phyloP scores from a whole-genome alignment of 2,888 invertebrate species.

The Halocaridina rubra region DNA sequence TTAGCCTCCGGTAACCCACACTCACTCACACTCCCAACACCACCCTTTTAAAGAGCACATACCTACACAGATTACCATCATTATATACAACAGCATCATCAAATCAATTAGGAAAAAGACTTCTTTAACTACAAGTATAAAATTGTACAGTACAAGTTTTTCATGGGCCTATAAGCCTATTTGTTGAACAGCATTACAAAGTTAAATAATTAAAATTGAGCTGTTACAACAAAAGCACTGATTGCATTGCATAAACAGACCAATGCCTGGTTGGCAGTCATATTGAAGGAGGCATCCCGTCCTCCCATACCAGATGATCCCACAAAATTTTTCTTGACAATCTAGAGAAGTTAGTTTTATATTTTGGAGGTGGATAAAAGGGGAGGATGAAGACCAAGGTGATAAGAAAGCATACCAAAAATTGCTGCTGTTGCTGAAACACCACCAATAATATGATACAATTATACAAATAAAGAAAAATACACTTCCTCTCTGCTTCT shows the following conservation, averaged over 20 bases:
- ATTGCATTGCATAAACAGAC: no score
- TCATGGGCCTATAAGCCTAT: slow-evolving; percentile 7
- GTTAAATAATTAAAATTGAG: not conserved
- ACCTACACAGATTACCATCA: slow-evolving; percentile 21
- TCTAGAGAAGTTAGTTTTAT: no score
- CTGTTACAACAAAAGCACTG: slow-evolving; percentile 8
- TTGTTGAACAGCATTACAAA: slow-evolving; percentile 32
- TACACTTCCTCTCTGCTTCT: no score
- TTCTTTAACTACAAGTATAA: slow-evolving; percentile 35
- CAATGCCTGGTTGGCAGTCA: slow-evolving; percentile 49
- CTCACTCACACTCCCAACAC: slow-evolving; percentile 24
- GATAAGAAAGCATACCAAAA: no score
- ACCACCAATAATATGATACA: no score
- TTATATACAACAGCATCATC: slow-evolving; percentile 36
- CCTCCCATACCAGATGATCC: no score
- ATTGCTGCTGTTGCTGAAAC: no score
- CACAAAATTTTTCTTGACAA: no score
- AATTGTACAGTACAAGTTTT: slow-evolving; percentile 39
- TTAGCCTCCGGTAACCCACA: slow-evolving; percentile 20
- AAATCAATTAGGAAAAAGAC: slow-evolving; percentile 32
- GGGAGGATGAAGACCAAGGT: no score
- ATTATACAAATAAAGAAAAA: no score
- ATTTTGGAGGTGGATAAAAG: no score
- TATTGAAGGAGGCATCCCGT: slow-evolving; percentile 67
- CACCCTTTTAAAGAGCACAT: not conserved